A percentile compares a stretch with the other conserved stretches of the same genome.
These are phyloP conservation scores for Drosophila orena DNA, from an alignment of 1,140 invertebrate genomes.

Conservation along the genomic window DNA sequence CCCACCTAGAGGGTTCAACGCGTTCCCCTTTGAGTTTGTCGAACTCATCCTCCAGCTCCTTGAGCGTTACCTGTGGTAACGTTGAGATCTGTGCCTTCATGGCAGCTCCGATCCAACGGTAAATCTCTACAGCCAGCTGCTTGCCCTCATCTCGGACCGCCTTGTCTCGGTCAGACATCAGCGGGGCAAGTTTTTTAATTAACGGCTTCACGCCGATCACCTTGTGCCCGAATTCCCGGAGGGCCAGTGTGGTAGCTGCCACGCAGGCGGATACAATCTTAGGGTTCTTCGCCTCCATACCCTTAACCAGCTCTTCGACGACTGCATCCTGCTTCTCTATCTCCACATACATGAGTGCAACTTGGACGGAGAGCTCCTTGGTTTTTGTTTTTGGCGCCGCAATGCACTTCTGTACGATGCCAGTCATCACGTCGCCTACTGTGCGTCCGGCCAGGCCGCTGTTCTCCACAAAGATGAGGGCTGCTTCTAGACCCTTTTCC, in stretches of 20 bases:
- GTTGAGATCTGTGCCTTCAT: constrained; percentile 94
- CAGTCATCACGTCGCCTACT: constrained; percentile 94
- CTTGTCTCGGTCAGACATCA: constrained; percentile 97
- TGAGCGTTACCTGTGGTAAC: constrained; percentile 95
- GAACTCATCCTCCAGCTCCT: constrained; percentile 96
- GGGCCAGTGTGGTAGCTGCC: constrained; percentile 89
- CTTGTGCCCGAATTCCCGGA: constrained; percentile 96
- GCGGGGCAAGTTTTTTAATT: constrained; percentile 93
- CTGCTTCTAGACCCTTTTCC: constrained; percentile 97
- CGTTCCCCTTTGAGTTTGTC: constrained; percentile 90
- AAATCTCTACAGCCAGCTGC: constrained; percentile 94
- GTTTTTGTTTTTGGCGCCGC: constrained; percentile 96
- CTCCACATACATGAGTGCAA: constrained; percentile 97
- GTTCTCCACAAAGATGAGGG: constrained; percentile 95
- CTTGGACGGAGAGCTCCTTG: constrained; percentile 95
- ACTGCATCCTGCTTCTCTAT: constrained; percentile 97
- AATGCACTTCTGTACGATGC: constrained; percentile 96
- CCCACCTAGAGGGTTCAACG: constrained; percentile 87
- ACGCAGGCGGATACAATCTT: constrained; percentile 96
- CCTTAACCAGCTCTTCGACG: constrained; percentile 96
- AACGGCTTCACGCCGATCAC: constrained; percentile 95
- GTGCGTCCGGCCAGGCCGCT: constrained; percentile 93
- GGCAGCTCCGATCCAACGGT: constrained; percentile 94
- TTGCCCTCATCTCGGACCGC: constrained; percentile 96
- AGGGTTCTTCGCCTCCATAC: constrained; percentile 97